A percentile compares a stretch with the other conserved stretches of the same genome.
Evolutionary conservation across 2,113 vertebrate genomes (phyloP).

Genomic region (Hucho hucho): DNA sequence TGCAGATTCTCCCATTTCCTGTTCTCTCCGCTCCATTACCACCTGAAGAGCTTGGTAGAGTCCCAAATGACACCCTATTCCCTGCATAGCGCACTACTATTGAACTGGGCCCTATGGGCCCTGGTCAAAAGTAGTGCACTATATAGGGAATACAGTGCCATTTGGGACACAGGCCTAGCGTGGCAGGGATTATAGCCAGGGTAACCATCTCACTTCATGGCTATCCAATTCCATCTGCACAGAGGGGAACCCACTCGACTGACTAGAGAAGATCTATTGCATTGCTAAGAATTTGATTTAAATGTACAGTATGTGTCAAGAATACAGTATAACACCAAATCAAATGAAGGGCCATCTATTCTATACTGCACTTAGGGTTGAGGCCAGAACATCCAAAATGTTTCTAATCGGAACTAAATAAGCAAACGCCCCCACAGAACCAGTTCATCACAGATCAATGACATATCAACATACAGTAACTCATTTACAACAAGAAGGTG

Average conservation of each 20-base stretch:
- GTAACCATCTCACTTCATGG: constrained; percentile 43
- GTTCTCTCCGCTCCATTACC: constrained; percentile 50
- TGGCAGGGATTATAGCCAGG: constrained; percentile 21
- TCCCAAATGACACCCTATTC: constrained; percentile 3
- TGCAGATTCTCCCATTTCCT: constrained; percentile 27
- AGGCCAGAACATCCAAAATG: too few relatives aligned
- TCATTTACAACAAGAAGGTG: neutral
- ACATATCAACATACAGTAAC: neutral
- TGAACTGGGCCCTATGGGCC: too few relatives aligned
- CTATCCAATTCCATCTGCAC: constrained; percentile 43
- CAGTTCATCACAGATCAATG: neutral
- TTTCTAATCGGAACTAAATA: too few relatives aligned
- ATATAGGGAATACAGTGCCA: too few relatives aligned
- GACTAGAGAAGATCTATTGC: constrained; percentile 28
- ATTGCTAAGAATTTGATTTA: neutral
- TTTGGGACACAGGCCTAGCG: too few relatives aligned
- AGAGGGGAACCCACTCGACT: constrained; percentile 38
- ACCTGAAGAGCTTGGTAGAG: constrained; percentile 25
- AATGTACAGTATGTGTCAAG: neutral
- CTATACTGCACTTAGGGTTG: too few relatives aligned
- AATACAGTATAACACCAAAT: too few relatives aligned
- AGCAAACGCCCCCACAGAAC: too few relatives aligned
- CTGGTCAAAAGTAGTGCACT: too few relatives aligned
- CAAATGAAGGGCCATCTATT: too few relatives aligned
- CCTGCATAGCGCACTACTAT: too few relatives aligned